phyloP scores from a whole-genome alignment of 2,888 invertebrate species.

The Tipula lateralis region DNA sequence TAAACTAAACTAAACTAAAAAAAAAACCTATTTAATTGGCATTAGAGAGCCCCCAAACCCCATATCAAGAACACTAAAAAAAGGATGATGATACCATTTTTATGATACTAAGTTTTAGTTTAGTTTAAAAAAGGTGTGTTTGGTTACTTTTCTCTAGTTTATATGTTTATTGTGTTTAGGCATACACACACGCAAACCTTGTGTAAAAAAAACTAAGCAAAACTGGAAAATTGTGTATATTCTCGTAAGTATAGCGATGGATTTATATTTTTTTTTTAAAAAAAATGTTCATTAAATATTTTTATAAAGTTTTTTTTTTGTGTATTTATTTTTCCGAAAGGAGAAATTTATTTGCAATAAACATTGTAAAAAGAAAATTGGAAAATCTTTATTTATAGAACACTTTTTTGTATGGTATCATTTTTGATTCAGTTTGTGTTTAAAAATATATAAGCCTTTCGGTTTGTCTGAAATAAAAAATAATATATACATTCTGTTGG shows the following conservation, averaged over 20 bases:
- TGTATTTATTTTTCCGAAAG: constrained; percentile 1
- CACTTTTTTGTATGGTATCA: not conserved
- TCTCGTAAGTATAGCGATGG: not conserved
- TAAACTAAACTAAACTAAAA: not conserved
- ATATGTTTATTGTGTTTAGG: not conserved
- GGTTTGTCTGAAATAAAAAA: not conserved
- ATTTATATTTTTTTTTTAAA: not conserved
- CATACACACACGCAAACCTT: not conserved
- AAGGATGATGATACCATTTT: not conserved
- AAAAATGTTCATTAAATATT: not conserved
- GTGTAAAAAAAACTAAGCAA: not conserved
- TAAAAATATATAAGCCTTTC: not conserved
- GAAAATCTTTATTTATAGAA: not conserved
- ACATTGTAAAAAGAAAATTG: not conserved
- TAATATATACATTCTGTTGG: not conserved
- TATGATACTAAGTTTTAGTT: constrained; percentile 12
- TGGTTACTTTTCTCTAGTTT: not conserved
- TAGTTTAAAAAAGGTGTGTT: constrained; percentile 13
- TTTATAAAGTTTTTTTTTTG: not conserved
- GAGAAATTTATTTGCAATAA: not conserved
- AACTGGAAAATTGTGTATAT: not conserved
- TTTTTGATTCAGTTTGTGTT: not conserved
- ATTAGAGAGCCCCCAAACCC: not conserved
- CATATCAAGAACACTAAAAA: not conserved
- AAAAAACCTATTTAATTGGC: not conserved